Conservation (phyloP, 2,113 vertebrate species). For the Alligator mississippiensis region DNA sequence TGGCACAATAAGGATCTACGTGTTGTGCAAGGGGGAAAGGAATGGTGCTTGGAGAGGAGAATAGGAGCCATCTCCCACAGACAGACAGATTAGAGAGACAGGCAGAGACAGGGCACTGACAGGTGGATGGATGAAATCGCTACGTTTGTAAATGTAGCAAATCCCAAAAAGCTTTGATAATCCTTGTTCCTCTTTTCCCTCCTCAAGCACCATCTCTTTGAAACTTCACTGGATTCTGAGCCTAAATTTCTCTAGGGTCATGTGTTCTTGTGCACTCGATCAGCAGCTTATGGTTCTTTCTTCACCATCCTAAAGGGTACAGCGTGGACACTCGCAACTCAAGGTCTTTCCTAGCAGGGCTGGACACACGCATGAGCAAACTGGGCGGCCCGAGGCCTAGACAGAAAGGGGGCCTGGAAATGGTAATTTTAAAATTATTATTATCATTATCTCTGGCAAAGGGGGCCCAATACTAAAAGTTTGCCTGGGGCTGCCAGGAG, state of each 20-base stretch:
- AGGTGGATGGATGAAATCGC: neutral
- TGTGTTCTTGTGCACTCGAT: neutral
- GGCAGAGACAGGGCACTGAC: neutral
- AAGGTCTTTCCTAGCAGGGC: neutral
- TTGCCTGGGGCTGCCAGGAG: neutral
- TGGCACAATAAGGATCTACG: neutral
- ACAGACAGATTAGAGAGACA: neutral
- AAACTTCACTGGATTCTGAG: neutral
- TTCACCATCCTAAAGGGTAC: neutral
- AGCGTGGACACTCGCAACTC: neutral
- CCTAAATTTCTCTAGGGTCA: neutral
- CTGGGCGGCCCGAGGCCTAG: too few relatives aligned
- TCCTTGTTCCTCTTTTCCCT: neutral
- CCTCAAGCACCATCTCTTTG: neutral
- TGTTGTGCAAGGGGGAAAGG: accelerated
- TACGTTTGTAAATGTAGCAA: neutral
- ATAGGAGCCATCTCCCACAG: neutral
- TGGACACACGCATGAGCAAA: too few relatives aligned
- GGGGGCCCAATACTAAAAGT: too few relatives aligned
- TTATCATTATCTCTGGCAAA: too few relatives aligned
- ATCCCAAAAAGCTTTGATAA: neutral
- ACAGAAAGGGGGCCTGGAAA: too few relatives aligned
- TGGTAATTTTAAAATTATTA: too few relatives aligned
- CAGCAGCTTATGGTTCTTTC: neutral
- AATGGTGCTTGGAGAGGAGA: neutral